Base-by-base conservation (phyloP, 2,797 vertebrate genomes). In the Clamator glandarius region DNA sequence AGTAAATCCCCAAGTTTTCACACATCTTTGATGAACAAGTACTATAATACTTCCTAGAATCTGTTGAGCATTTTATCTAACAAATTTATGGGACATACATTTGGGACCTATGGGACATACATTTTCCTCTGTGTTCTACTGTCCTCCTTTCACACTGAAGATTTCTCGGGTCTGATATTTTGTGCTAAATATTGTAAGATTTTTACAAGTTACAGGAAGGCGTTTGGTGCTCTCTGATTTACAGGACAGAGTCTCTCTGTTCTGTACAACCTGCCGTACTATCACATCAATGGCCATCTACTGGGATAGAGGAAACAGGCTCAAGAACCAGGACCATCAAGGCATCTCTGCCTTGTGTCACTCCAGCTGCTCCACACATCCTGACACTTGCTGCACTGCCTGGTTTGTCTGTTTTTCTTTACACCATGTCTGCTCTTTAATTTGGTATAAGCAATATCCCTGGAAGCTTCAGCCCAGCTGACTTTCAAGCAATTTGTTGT, bases 341-440 rank as follows among this genome's bases (percentile, higher is more conserved):
- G 82, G 19, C 21, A 25, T 26, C 19, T 28, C 33, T 58, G 31
- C 46, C 26, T 78, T 1, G 2, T 35, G 52, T 36, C 46, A 31
- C 4, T 46, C 31, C 46, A 24, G 3, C 24, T 1, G 2, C 9
- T 64, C 51, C 41, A 26, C 9, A 6, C 6, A 1, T 29, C n/a
- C 28, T 44, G 44, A 20, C 36, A 63, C 20, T 62, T 16, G 41
- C 61, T 73, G 31, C 41, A n/a, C 31, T 29, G 24, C 20, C 42
- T 29, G 42, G 17, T 13, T 61, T n/a, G 17, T 31, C 48, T 31
- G 11, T 18, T 36, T 8, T 23, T 33, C 2, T 35, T 18, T 18
- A n/a, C 28, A 50, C 12, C 42, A 25, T 13, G n/a, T 28, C 31
- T 44, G 3, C 1, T 5, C 31, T 61, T 62, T 19, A 11, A 15